Conservation (phyloP, 2,888 invertebrate genomes). For the Aphodius sticticus region DNA sequence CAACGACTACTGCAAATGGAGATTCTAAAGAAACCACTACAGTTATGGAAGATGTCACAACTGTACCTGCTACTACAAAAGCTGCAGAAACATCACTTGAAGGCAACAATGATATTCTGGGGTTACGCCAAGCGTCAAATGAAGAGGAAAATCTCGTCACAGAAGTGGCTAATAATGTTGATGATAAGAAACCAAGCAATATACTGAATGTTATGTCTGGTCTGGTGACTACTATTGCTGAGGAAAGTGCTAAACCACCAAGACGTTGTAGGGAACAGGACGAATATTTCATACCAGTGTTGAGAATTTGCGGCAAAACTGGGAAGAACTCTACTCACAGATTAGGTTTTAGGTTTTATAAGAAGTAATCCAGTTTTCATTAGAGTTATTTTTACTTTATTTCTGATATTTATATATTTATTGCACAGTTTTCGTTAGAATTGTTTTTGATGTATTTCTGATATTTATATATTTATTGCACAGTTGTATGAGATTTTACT, state of each 20-base stretch:
- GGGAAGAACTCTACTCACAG: neutral
- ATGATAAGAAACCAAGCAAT: neutral
- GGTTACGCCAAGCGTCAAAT: neutral
- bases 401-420: constrained; percentile 9
- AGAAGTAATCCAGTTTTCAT: neutral
- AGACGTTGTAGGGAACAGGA: neutral
- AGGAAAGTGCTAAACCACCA: neutral
- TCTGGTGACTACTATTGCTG: neutral
- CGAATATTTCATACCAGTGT: constrained; percentile 11
- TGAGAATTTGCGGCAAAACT: constrained; percentile 14
- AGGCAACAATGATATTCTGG: neutral
- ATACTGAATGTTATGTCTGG: constrained; percentile 1
- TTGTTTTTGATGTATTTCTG: neutral
- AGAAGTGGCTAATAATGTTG: neutral
- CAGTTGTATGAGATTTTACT: too few species aligned
- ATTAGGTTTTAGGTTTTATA: neutral
- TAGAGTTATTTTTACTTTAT: neutral
- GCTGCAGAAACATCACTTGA: neutral
- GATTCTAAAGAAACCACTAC: neutral
- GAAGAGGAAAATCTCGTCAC: neutral
- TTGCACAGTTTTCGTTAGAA: neutral
- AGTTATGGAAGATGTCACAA: neutral
- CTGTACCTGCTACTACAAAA: neutral
- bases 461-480: too few species aligned
- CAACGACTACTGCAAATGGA: neutral